Evolutionary conservation across 2,888 invertebrate species (phyloP).

Genomic region (Rhagophthalmus giganteus): DNA sequence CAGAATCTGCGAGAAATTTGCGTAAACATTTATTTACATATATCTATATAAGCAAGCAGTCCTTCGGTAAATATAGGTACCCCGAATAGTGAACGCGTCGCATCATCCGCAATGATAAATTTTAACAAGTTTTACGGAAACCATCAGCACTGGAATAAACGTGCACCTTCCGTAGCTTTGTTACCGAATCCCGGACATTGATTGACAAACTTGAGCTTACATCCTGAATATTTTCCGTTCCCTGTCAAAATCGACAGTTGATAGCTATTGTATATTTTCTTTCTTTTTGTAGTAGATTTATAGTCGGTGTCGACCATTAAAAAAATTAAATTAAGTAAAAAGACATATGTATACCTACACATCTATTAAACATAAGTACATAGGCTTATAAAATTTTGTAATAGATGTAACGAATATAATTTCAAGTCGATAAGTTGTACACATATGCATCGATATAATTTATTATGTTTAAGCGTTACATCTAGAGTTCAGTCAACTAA

Average conservation of each 20-base stretch:
- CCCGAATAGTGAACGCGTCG: not conserved
- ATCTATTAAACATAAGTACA: no score
- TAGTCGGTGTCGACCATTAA: no score
- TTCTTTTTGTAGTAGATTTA: no score
- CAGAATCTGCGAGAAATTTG: constrained; percentile 4
- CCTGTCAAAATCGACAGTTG: constrained; percentile 16
- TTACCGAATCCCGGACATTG: constrained; percentile 13
- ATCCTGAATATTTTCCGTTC: constrained; percentile 20
- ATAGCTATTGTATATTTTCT: constrained; percentile 16
- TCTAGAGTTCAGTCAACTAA: no score
- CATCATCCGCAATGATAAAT: constrained; percentile 10
- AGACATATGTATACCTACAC: no score
- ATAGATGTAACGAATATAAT: no score
- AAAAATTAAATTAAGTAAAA: no score
- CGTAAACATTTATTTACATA: not conserved
- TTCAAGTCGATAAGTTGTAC: no score
- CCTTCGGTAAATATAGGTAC: not conserved
- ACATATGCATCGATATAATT: no score
- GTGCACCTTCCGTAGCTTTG: constrained; percentile 9
- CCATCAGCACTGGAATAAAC: constrained; percentile 4
- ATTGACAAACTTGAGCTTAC: constrained; percentile 18
- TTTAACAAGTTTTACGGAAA: constrained; percentile 4
- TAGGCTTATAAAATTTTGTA: no score
- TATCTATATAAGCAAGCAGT: no score
- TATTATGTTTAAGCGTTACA: no score